Conservation (phyloP, 2,113 vertebrate genomes). For the Perognathus longimembris region DNA sequence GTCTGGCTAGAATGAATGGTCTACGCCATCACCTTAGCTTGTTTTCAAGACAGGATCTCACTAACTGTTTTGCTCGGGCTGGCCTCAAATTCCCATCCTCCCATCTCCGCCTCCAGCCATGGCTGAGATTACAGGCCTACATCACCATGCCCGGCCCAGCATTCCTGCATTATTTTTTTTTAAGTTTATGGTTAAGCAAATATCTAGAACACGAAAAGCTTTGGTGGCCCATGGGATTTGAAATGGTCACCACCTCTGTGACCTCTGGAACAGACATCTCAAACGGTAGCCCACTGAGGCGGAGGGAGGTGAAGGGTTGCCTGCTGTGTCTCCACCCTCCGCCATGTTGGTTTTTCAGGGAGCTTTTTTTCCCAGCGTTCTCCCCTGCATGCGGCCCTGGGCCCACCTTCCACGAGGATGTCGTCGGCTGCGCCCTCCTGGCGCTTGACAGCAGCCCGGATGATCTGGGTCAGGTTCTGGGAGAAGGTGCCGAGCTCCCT, state of each 20-base stretch:
- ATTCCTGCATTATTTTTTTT: too few relatives aligned
- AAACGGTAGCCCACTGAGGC: background rate
- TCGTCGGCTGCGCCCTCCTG: slow-evolving; percentile 11
- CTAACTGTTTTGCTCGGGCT: too few relatives aligned
- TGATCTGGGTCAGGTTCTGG: slow-evolving; percentile 72
- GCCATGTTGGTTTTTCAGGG: background rate
- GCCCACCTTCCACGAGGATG: slow-evolving; percentile 60
- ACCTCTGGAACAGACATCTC: background rate
- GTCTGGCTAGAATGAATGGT: too few relatives aligned
- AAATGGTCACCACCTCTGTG: background rate
- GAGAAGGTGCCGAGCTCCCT: slow-evolving; percentile 75
- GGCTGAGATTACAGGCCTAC: too few relatives aligned
- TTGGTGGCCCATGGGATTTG: background rate
- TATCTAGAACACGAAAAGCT: background rate
- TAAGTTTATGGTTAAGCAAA: too few relatives aligned
- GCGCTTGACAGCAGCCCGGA: slow-evolving; percentile 65
- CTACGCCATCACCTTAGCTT: too few relatives aligned
- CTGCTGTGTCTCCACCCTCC: background rate
- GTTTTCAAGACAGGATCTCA: too few relatives aligned
- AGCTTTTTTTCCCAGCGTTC: background rate
- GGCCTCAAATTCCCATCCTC: too few relatives aligned
- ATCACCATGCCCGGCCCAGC: too few relatives aligned
- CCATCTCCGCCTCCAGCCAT: too few relatives aligned
- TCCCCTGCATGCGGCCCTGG: background rate
- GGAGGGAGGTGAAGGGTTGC: background rate